Evolutionary conservation across 2,113 vertebrate species (phyloP).

Genomic region (Colius striatus): DNA sequence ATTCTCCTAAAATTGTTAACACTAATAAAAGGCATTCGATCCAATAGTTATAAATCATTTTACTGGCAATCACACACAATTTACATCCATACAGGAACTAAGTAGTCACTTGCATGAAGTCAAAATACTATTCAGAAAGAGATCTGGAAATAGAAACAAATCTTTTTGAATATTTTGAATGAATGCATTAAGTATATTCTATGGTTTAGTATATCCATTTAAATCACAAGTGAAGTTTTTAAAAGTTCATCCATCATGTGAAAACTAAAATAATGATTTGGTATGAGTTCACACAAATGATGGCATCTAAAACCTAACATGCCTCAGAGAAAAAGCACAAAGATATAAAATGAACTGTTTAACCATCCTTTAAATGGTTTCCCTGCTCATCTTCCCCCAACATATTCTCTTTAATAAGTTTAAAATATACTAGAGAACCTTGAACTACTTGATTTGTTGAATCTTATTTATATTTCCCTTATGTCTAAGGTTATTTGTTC

Average conservation of each 20-base stretch:
- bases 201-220: not conserved
- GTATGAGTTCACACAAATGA: not conserved
- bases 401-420: not conserved
- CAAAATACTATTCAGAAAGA: not conserved
- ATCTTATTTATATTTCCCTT: not conserved
- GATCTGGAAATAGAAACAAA: not conserved
- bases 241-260: not conserved
- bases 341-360: not conserved
- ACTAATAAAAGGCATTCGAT: not conserved
- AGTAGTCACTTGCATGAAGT: not conserved
- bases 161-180: not conserved
- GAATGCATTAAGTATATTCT: not conserved
- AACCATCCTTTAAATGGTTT: not conserved
- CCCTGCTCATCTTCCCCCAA: too few relatives aligned
- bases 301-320: not conserved
- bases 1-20: not conserved
- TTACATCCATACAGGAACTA: not conserved
- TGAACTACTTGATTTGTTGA: not conserved
- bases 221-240: not conserved
- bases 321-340: not conserved
- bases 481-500: not conserved
- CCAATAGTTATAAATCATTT: not conserved
- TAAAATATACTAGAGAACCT: not conserved
- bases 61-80: not conserved
- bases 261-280: not conserved